A percentile compares a stretch with the other conserved stretches of the same genome.
Evolutionary conservation across 2,888 invertebrate species (phyloP).

Genomic region (Melolontha melolontha): DNA sequence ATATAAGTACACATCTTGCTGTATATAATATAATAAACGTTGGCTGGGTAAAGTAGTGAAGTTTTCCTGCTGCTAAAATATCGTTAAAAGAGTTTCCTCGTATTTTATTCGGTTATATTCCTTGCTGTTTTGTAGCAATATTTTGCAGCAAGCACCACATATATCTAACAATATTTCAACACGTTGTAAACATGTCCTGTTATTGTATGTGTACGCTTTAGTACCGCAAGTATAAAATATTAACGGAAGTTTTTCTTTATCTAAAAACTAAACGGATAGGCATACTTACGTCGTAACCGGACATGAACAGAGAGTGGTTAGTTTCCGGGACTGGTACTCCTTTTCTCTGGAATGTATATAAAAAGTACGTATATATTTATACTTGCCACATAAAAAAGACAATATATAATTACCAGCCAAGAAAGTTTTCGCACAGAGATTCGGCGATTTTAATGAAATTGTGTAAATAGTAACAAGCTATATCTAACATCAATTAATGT

Average conservation of each 20-base stretch:
- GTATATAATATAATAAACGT: not conserved
- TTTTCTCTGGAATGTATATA: slow-evolving; percentile 63
- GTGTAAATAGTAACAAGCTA: too few relatives aligned
- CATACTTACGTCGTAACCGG: slow-evolving; percentile 56
- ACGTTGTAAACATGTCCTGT: not conserved
- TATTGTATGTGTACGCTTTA: too few relatives aligned
- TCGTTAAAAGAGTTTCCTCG: not conserved
- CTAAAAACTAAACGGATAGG: too few relatives aligned
- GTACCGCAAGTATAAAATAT: too few relatives aligned
- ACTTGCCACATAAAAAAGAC: not conserved
- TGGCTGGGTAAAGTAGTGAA: not conserved
- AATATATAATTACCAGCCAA: too few relatives aligned
- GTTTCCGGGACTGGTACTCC: slow-evolving; percentile 61
- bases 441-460: too few relatives aligned
- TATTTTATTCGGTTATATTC: slow-evolving; percentile 13
- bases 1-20: not conserved
- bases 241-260: too few relatives aligned
- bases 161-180: slow-evolving; percentile 60
- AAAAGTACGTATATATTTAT: slow-evolving; percentile 1
- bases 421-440: too few relatives aligned
- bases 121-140: slow-evolving; percentile 26
- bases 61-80: not conserved
- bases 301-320: slow-evolving; percentile 64
- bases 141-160: slow-evolving; percentile 64
- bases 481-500: too few relatives aligned